phyloP scores from a whole-genome alignment of 2,113 vertebrate genomes.

The Eretmochelys imbricata region DNA sequence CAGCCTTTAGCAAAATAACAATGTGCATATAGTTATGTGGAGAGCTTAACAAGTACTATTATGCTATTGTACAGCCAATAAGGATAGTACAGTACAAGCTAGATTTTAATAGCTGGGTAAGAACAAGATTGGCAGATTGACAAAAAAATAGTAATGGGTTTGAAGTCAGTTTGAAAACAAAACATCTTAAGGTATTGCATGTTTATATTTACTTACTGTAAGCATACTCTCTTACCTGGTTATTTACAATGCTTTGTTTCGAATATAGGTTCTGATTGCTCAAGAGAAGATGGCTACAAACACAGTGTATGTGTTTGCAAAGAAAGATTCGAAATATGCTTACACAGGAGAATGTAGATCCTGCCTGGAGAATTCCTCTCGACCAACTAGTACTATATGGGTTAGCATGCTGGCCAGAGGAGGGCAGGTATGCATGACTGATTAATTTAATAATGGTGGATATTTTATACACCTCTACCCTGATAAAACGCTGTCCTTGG shows the following conservation, averaged over 20 bases:
- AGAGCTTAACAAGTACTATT: neutral
- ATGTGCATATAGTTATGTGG: neutral
- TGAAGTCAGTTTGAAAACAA: neutral
- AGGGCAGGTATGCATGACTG: slow-evolving; percentile 86
- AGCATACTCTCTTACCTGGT: neutral
- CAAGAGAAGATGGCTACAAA: slow-evolving; percentile 99
- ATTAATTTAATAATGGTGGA: neutral
- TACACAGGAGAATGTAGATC: slow-evolving; percentile 97
- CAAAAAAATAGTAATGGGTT: neutral
- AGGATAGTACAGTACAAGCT: neutral
- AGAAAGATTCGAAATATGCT: slow-evolving; percentile 98
- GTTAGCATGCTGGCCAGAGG: slow-evolving; percentile 99
- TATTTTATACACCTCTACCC: neutral
- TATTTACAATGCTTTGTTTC: slow-evolving; percentile 6
- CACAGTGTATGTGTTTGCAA: slow-evolving; percentile 98
- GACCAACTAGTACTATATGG: slow-evolving; percentile 98
- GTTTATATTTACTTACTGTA: neutral
- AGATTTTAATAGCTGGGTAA: neutral
- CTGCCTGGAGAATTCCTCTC: slow-evolving; percentile 97
- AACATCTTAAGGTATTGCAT: neutral
- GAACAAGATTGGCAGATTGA: neutral
- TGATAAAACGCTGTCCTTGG: too few species aligned
- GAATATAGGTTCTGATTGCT: slow-evolving; percentile 92
- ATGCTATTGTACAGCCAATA: neutral
- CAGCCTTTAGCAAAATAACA: neutral